Conservation (phyloP, 2,113 vertebrate genomes). For the Xenotilapia leptura region DNA sequence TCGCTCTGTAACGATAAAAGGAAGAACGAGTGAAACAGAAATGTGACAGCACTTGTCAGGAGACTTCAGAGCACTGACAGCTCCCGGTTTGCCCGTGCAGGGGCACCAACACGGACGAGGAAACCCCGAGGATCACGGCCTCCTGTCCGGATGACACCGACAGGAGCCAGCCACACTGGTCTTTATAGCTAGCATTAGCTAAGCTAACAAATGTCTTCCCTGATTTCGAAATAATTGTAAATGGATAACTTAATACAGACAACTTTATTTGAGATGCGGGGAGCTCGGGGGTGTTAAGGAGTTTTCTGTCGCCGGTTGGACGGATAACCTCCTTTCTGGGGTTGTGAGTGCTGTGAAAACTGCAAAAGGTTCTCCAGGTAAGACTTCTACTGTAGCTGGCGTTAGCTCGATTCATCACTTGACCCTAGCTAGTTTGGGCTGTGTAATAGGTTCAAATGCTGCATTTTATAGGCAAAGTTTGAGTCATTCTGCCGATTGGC, state of each 20-base stretch:
- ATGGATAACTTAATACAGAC: conserved; percentile 24
- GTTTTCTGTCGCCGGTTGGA: conserved; percentile 18
- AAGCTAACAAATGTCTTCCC: conserved; percentile 55
- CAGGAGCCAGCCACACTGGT: conserved; percentile 2
- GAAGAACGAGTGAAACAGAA: conserved; percentile 9
- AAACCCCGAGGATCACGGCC: conserved; percentile 71
- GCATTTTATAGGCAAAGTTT: neutral
- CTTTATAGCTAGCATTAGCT: conserved; percentile 50
- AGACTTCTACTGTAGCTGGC: conserved; percentile 15
- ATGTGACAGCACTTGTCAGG: conserved; percentile 42
- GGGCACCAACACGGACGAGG: conserved; percentile 33
- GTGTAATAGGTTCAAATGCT: neutral
- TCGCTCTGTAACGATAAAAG: conserved; percentile 3
- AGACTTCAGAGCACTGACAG: conserved; percentile 32
- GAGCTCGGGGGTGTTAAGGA: conserved; percentile 8
- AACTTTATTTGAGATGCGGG: neutral
- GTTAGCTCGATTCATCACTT: conserved; percentile 4
- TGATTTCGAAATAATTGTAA: conserved; percentile 1
- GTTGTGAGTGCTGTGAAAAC: conserved; percentile 19
- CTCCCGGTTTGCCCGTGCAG: conserved; percentile 21
- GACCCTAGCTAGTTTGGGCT: neutral
- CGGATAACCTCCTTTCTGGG: neutral
- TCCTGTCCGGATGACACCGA: conserved; percentile 58
- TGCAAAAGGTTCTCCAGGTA: conserved; percentile 51
- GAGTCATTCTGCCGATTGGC: neutral